Base-by-base conservation (phyloP, 2,888 invertebrate genomes). In the Hedya salicella region DNA sequence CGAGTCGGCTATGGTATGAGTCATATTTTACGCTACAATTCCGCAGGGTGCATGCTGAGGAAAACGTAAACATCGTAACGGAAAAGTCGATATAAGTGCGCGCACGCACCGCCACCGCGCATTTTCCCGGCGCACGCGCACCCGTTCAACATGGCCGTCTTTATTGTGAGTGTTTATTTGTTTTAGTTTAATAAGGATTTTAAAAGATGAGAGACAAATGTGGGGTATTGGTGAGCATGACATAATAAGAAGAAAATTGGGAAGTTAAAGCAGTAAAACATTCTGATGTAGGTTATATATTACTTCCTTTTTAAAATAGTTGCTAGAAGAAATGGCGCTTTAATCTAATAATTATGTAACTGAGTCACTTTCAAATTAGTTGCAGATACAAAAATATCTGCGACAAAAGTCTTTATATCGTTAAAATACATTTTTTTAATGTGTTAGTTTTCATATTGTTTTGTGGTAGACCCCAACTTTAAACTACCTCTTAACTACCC, bases 151-250 rank as follows among this genome's bases (percentile, higher is more conserved):
- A 85, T 86, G 85, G 77, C 81, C 63, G 74, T 65, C 70, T 68
- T 69, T 73, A 71, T 81, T 62, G 86, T 86, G 70, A 86, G 86
- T 86, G 19, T 62, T 48, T 59, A 52, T 46, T 54, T 50, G 49
- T 56, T 62, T 61, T 11, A 16, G 49, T 44, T 42, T 17, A 30
- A 19, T 32, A 53, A 46, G 39, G 40, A 52, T 36, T 36, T 36
- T 36, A 9, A 1, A 2, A 36, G 2, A 36, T 36, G 9, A 36
- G 36, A 9, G 9, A 13, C 36, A 36, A 36, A 36, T 36, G 11
- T 36, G 36, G 6, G 36, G 9, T 3, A 9, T 2, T 6, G 3
- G 25, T 36, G 36, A 36, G 9, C 36, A 11, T 36, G 36, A 36
- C 36, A 3, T 6, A 25, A 4, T 6, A 25, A 25, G 25, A 3